Conservation (phyloP, 2,797 vertebrate species). For the Danio kyathit region DNA sequence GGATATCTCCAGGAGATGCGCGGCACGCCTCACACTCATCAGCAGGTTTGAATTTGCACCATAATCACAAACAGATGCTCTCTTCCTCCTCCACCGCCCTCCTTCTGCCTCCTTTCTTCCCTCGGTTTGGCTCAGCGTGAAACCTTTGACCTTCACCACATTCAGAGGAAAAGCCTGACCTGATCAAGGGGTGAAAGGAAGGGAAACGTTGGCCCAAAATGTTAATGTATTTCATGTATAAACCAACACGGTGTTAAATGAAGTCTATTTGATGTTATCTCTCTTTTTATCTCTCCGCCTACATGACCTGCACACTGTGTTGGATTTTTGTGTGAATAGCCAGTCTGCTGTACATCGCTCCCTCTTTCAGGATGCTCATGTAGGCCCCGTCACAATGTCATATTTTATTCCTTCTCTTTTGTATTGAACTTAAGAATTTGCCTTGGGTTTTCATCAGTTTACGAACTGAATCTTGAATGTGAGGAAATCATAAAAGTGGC, state of each 20-base stretch:
- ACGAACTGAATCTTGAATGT: neutral
- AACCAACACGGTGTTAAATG: conserved; percentile 3
- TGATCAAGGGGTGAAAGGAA: conserved; percentile 36
- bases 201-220: conserved; percentile 25
- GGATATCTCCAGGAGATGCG: conserved; percentile 80
- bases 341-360: neutral
- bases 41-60: conserved; percentile 67
- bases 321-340: conserved; percentile 5
- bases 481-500: neutral
- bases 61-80: conserved; percentile 69
- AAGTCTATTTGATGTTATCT: conserved; percentile 33
- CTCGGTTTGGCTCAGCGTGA: conserved; percentile 55
- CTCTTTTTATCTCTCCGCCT: conserved; percentile 25
- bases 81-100: conserved; percentile 60
- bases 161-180: conserved; percentile 59
- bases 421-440: neutral
- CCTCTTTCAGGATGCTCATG: neutral
- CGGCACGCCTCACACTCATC: conserved; percentile 68
- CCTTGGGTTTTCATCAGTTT: neutral
- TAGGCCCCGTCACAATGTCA: conserved; percentile 7
- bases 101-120: conserved; percentile 58
- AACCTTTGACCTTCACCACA: conserved; percentile 64
- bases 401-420: neutral
- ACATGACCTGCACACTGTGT: neutral
- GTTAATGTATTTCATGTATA: conserved; percentile 40